These are phyloP conservation scores for Epirrita christyi DNA, from an alignment of 2,888 invertebrate genomes.

Conservation along the genomic window DNA sequence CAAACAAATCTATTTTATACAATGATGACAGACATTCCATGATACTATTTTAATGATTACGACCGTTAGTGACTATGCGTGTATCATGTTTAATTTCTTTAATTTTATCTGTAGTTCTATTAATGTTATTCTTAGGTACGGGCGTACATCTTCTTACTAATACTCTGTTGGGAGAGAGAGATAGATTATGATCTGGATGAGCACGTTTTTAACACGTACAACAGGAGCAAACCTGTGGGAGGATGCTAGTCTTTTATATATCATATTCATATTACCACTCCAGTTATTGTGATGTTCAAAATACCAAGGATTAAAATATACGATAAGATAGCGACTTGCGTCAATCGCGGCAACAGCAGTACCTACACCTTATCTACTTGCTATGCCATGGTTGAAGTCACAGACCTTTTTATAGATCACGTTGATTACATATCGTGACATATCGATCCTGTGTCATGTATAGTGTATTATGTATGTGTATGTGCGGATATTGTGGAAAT, in stretches of 20 bases:
- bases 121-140: no score
- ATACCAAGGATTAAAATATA: slow-evolving; percentile 21
- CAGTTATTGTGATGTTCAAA: slow-evolving; percentile 27
- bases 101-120: no score
- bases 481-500: not conserved
- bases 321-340: slow-evolving; percentile 41
- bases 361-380: slow-evolving; percentile 19
- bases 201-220: not conserved
- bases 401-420: slow-evolving; percentile 39
- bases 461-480: not conserved
- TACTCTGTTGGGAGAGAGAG: no score
- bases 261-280: slow-evolving; percentile 6
- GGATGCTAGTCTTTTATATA: not conserved
- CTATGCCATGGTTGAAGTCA: slow-evolving; percentile 36
- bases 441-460: slow-evolving; percentile 5
- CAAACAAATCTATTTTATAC: no score
- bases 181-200: no score
- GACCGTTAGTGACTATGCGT: no score
- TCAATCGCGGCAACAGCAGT: slow-evolving; percentile 32
- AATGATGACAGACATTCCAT: no score
- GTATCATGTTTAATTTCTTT: no score
- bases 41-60: no score
- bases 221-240: no score
- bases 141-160: no score
- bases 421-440: slow-evolving; percentile 21